These are phyloP conservation scores for Hyles vespertilio DNA, from an alignment of 1,140 invertebrate genomes.

Conservation along the genomic window DNA sequence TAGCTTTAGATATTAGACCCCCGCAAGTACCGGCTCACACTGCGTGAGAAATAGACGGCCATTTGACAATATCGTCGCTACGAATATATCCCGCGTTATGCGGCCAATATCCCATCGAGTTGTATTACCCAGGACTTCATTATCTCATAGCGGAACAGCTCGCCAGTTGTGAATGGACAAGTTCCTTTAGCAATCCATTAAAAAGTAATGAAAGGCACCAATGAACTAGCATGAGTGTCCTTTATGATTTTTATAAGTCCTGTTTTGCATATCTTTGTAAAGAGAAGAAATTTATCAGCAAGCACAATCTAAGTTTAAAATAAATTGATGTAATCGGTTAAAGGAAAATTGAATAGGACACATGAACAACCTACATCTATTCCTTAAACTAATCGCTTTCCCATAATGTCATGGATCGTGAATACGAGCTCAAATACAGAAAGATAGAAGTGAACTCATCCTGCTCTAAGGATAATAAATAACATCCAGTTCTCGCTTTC, in stretches of 20 bases:
- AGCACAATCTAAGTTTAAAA: too few species aligned
- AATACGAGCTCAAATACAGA: conserved; percentile 59
- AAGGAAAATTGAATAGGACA: not conserved
- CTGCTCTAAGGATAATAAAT: conserved; percentile 63
- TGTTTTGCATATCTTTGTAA: too few species aligned
- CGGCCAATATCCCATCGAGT: conserved; percentile 27
- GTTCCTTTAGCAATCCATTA: conserved; percentile 10
- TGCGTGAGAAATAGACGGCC: conserved; percentile 48
- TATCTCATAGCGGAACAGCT: conserved; percentile 28
- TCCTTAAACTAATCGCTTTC: conserved; percentile 61
- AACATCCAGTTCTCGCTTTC: conserved; percentile 68
- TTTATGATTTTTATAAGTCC: too few species aligned
- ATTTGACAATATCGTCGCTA: conserved; percentile 51
- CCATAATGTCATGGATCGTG: conserved; percentile 71
- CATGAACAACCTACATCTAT: conserved; percentile 12
- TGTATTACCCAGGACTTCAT: conserved; percentile 37
- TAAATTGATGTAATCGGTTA: too few species aligned
- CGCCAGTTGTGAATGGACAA: conserved; percentile 23
- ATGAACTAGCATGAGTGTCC: conserved; percentile 1
- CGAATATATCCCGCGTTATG: conserved; percentile 33
- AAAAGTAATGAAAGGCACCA: conserved; percentile 3
- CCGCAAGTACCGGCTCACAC: conserved; percentile 39
- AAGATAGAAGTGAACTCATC: conserved; percentile 66
- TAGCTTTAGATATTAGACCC: conserved; percentile 43
- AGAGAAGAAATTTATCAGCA: too few species aligned